Base-by-base conservation (phyloP, 2,113 vertebrate species). In the Epinephelus lanceolatus region DNA sequence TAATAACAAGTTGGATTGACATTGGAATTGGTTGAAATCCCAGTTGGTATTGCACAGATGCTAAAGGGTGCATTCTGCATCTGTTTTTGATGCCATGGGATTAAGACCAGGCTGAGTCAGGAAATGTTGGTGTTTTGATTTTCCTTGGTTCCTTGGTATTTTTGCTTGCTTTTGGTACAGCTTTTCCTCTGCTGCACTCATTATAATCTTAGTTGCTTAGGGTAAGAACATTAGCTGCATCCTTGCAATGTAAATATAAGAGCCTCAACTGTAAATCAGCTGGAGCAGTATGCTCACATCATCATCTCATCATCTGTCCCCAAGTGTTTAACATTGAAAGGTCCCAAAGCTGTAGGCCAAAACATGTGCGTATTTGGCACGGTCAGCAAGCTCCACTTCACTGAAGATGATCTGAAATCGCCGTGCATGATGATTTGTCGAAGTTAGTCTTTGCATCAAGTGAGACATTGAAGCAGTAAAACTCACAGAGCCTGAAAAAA, bases 391-490 rank as follows among this genome's bases (percentile, higher is more conserved):
- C 11, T 11, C 59, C 15, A 9, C 15, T 17, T 30, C 17, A 51
- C 49, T 42, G 37, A 76, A 51, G 65, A 63, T 66, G 23, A 70
- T 80, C 59, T 42, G 45, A 75, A 75, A 56, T 73, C 57, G 65
- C 33, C 1, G 1, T 0, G 27, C 47, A 30, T 2, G 52, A 30
- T 76, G 71, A 75, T 59, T 76, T 57, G 53, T 60, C 49, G 40
- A 66, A 70, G 74, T 81, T 65, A 72, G 30, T 23, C 18, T 71
- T 37, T 37, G 57, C 49, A 4, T 71, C 25, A 65, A 51, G 40
- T 71, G 56, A 82, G 81, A 76, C 69, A 37, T 12, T 15, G 17
- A 45, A 45, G 79, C 68, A 78, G 7, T 86, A 79, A 85, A 88
- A 78, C 56, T 56, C 52, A 56, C 18, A 45, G 23, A 52, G 51